These are phyloP conservation scores for Meghimatium bilineatum DNA, from an alignment of 2,888 invertebrate genomes.

Conservation along the genomic window DNA sequence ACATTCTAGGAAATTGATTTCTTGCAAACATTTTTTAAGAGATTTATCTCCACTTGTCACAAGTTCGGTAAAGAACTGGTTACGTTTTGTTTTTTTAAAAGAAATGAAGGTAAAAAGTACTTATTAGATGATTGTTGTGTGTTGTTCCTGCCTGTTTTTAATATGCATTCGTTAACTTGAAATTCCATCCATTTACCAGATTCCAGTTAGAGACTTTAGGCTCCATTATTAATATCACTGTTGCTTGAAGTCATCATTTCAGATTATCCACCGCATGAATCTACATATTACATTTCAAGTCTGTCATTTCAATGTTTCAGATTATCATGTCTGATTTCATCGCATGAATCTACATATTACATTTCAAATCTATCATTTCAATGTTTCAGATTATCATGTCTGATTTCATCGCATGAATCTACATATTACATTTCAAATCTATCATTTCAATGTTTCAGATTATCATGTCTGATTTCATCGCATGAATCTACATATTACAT, in stretches of 20 bases:
- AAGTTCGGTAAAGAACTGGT: conserved; percentile 44
- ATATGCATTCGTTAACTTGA: conserved; percentile 9
- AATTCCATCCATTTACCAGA: conserved; percentile 9
- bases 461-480: not conserved
- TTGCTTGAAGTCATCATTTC: conserved; percentile 2
- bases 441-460: not conserved
- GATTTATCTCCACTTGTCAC: conserved; percentile 12
- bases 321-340: not conserved
- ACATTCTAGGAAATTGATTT: not conserved
- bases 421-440: not conserved
- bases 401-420: not conserved
- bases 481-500: not conserved
- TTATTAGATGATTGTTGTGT: not conserved
- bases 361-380: not conserved
- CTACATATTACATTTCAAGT: no score
- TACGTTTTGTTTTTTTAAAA: not conserved
- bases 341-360: no score
- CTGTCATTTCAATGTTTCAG: not conserved
- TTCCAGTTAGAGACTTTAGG: not conserved
- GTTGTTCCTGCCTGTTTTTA: not conserved
- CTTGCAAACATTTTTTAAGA: no score
- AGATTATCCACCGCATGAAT: no score
- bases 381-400: not conserved
- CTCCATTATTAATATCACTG: not conserved
- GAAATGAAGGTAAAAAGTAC: not conserved